Percentiles rank a stretch among this genome's conserved stretches.
Conservation (phyloP, 2,113 vertebrate species). For the Microcebus lehilahytsara region DNA sequence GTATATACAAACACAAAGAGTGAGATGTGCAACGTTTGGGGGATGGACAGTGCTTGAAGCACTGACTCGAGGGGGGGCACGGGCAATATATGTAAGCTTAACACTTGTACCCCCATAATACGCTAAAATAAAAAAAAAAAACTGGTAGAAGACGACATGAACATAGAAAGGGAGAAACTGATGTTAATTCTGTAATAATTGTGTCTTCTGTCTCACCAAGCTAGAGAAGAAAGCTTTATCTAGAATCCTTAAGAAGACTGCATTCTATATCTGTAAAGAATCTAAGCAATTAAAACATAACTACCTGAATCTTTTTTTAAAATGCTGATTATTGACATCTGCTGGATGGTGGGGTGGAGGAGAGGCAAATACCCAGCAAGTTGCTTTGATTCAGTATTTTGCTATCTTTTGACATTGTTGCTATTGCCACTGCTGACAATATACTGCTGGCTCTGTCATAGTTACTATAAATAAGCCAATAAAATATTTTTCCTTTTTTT, state of each 20-base stretch:
- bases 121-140: conserved; percentile 81
- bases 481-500: conserved; percentile 70
- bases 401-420: conserved; percentile 84
- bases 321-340: conserved; percentile 70
- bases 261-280: conserved; percentile 89
- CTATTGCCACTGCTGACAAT: conserved; percentile 73
- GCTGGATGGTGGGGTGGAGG: background rate
- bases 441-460: conserved; percentile 80
- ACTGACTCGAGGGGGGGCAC: too few species aligned
- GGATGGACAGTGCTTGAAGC: too few species aligned
- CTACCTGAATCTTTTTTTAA: conserved; percentile 74
- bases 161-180: conserved; percentile 92
- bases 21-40: too few species aligned
- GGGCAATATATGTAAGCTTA: too few species aligned
- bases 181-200: conserved; percentile 94
- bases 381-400: conserved; percentile 76
- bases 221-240: conserved; percentile 96
- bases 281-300: conserved; percentile 83
- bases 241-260: conserved; percentile 87
- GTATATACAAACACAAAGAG: too few species aligned
- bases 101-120: too few species aligned
- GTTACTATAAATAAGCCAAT: conserved; percentile 75
- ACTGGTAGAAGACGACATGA: conserved; percentile 91
- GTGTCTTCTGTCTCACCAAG: conserved; percentile 88
- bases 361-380: conserved; percentile 72